A percentile compares a stretch with the other conserved stretches of the same genome.
Evolutionary conservation across 2,797 vertebrate species (phyloP).

Genomic region (Sternotherus odoratus): DNA sequence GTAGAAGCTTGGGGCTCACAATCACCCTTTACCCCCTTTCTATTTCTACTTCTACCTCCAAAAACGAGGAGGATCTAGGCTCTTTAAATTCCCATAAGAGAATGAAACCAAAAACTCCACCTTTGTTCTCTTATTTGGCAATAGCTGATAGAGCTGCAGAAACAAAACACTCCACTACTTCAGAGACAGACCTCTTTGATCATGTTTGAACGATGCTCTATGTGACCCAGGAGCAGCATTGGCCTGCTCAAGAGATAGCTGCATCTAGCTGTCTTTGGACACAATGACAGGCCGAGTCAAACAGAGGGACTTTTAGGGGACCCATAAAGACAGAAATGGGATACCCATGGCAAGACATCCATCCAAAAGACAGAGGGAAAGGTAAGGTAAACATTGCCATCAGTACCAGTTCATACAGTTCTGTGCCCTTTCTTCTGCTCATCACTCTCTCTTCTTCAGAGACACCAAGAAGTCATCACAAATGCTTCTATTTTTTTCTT

Average conservation of each 20-base stretch:
- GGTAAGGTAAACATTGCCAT: background rate
- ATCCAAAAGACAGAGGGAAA: background rate
- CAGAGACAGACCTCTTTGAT: background rate
- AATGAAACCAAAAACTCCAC: background rate
- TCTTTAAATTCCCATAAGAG: background rate
- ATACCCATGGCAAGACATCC: background rate
- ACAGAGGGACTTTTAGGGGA: background rate
- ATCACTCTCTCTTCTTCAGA: background rate
- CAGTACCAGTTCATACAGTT: background rate
- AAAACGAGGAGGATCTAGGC: background rate
- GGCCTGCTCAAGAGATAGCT: accelerated
- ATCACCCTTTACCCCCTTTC: background rate
- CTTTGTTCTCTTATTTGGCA: background rate
- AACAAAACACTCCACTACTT: background rate
- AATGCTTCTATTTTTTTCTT: background rate
- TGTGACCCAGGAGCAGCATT: background rate
- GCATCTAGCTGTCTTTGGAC: background rate
- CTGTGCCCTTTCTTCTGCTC: background rate
- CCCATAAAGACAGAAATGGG: background rate
- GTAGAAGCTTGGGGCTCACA: background rate
- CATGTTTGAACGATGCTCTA: background rate
- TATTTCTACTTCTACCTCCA: background rate
- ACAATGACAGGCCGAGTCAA: background rate
- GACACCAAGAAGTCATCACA: background rate
- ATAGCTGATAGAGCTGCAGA: background rate